phyloP scores from a whole-genome alignment of 2,113 vertebrate genomes.

The Poeciliopsis retropinna region DNA sequence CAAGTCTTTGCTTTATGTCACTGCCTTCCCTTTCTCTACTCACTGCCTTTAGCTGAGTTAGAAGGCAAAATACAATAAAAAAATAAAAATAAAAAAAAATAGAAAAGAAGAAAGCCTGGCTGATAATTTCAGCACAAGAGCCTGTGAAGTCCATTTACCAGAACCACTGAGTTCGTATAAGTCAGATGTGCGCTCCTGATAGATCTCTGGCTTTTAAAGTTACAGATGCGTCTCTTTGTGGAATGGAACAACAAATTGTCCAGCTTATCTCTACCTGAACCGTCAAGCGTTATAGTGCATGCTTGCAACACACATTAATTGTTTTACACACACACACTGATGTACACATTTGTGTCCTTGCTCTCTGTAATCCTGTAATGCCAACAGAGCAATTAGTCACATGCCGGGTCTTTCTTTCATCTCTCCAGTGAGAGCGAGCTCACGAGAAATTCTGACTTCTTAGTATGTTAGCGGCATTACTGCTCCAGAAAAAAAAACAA shows the following conservation, averaged over 20 bases:
- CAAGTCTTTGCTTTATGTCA: background rate
- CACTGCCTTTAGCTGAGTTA: background rate
- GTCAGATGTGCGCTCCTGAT: conserved; percentile 34
- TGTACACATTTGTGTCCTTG: conserved; percentile 22
- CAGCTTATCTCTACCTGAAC: conserved; percentile 19
- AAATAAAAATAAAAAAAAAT: background rate
- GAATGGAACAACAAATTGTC: conserved; percentile 27
- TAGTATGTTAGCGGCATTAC: conserved; percentile 29
- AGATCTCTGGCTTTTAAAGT: conserved; percentile 22
- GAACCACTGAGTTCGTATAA: conserved; percentile 1
- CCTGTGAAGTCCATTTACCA: background rate
- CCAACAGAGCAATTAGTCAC: conserved; percentile 65
- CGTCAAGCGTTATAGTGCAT: conserved; percentile 6
- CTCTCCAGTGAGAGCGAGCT: conserved; percentile 35
- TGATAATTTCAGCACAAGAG: background rate
- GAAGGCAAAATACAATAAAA: background rate
- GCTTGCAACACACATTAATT: conserved; percentile 24
- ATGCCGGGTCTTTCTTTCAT: conserved; percentile 67
- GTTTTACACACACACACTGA: conserved; percentile 33
- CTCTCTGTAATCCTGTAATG: conserved; percentile 61
- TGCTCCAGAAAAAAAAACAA: conserved; percentile 8
- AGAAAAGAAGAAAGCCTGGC: background rate
- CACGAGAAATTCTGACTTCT: conserved; percentile 52
- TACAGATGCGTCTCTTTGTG: conserved; percentile 8
- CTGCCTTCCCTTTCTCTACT: background rate